These are phyloP conservation scores for Amblyraja radiata DNA, from an alignment of 2,797 vertebrate genomes.

Conservation along the genomic window DNA sequence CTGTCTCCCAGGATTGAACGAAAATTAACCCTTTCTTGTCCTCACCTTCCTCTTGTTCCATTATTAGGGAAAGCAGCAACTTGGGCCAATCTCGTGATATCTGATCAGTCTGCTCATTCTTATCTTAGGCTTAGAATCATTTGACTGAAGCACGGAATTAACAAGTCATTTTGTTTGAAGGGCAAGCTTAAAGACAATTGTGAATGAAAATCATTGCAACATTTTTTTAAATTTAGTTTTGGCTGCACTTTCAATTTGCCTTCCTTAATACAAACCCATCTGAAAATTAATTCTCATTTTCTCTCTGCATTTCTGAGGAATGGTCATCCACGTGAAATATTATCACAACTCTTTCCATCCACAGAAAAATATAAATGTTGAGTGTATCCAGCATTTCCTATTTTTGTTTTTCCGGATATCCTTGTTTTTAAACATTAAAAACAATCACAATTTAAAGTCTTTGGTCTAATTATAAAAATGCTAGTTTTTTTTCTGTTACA, in stretches of 20 bases:
- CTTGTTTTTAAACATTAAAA: not conserved
- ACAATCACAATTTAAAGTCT: constrained; percentile 7
- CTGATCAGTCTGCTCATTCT: not conserved
- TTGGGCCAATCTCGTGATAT: not conserved
- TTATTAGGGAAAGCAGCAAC: not conserved
- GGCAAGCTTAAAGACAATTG: not conserved
- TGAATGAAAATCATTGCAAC: not conserved
- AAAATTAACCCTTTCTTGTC: constrained; percentile 3
- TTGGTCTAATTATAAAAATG: not conserved
- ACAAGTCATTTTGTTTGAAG: not conserved
- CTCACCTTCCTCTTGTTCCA: not conserved
- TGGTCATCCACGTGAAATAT: too few species aligned
- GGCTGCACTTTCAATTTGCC: not conserved
- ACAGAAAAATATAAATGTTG: too few species aligned
- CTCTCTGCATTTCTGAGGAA: too few species aligned
- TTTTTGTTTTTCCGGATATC: too few species aligned
- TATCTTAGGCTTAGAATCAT: not conserved
- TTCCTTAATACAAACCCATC: not conserved
- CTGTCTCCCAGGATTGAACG: constrained; percentile 10
- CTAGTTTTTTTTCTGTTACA: not conserved
- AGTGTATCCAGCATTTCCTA: too few species aligned
- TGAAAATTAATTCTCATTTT: too few species aligned
- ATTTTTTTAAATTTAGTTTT: not conserved
- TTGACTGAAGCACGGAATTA: not conserved
- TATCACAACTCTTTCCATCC: too few species aligned